Evolutionary conservation across 2,888 invertebrate genomes (phyloP), one percentile per base, ranked within the genome.

Genomic region (Apamea epomidion): DNA sequence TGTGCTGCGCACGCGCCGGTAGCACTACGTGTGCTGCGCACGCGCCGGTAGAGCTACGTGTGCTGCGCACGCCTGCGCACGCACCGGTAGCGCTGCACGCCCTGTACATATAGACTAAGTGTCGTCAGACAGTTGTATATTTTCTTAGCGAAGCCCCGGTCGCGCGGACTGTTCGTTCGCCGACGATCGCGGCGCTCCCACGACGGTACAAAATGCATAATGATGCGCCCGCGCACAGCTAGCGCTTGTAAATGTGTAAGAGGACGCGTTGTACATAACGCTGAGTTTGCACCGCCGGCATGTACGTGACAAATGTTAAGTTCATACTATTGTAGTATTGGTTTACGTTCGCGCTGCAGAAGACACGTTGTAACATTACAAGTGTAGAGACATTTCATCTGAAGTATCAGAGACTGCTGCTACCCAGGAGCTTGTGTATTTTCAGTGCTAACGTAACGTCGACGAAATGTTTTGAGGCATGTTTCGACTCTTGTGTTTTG

Each of bases 201-300:
- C 90, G 91, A 92, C 92, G 95, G 96, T 96, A 96, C 96, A 96
- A 96, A 96, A 92, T 89, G 96, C 95, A 95, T 95, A 95, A 95
- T 95, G 91, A 74, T 91, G 89, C 86, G 90, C 89, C 89, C 82
- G 86, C 90, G 90, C 85, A 87, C 74, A 72, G 79, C 81, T 75
- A 76, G 87, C 88, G 86, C 88, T 80, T 83, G 88, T 87, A 80
- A 83, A 87, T 85, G 88, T 87, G 86, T 87, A 79, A 81, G 82
- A 81, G 80, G 72, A 85, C 72, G 83, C 80, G 80, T 80, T 83
- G 80, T 86, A 81, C 81, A 80, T 86, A 82, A 80, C 82, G 87
- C 78, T 68, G 73, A 70, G 87, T 73, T 82, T 65, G 87, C 85
- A 85, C 82, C 67, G 83, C 68, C 84, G 51, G 74, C 80, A 71